Evolutionary conservation across 1,140 invertebrate genomes (phyloP), one percentile per base, ranked within the genome.

Genomic region (Hestina assimilis): DNA sequence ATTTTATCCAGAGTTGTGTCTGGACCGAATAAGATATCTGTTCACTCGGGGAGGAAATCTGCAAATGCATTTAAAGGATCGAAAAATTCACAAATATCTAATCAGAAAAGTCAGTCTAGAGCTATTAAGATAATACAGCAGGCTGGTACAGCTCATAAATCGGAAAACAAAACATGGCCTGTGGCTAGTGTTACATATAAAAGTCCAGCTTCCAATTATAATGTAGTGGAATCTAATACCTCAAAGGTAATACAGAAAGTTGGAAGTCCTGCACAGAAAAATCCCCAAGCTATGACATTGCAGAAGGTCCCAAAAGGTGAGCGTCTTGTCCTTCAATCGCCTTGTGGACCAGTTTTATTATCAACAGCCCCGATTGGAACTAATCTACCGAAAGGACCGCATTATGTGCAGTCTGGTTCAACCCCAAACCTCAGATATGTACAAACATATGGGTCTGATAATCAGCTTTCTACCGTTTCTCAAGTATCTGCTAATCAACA

Each of bases 51-150:
- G 54, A 75, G 77, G 53, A 87, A 87, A 69, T 75, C 79, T 24
- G 66, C 80, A n/a, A 86, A 79, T 47, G 69, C 79, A 59, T 72
- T 79, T 7, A 85, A 85, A 59, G 71, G 74, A 35, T 80, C 83
- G 17, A 86, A 85, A 55, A 82, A 65, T 59, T 74, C 81, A 11
- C 80, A 83, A 69, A 63, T 61, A 5, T 59, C 82, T 9, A 67
- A 57, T 19, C 79, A 85, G 48, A 83, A 85, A 43, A 84, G 79
- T 65, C 82, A 87, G 52, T 80, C 83, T 0, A 83, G 84, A 65
- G 68, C 83, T 9, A 84, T 88, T 20, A 88, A 88, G 65, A 88
- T 88, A 58, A 88, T 88, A 50, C 84, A 88, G 61, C 83, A 86
- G 59, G 66, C 83, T 47, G 76, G 81, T 29, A 66, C 75, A 26